Conservation (phyloP, 2,113 vertebrate genomes). For the Ophthalmolycus amberensis region DNA sequence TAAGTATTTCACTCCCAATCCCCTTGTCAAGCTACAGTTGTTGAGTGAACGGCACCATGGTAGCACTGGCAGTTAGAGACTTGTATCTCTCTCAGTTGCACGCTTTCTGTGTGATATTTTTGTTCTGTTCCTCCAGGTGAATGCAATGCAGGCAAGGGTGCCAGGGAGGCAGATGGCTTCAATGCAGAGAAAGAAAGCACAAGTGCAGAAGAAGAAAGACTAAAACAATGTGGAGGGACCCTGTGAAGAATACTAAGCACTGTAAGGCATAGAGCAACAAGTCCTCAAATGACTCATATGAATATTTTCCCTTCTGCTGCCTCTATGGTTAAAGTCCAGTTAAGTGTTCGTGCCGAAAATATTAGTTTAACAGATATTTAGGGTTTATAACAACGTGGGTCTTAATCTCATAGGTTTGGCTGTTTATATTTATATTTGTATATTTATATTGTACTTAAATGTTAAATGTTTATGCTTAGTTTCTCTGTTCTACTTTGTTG, state of each 20-base stretch:
- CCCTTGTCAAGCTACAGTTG: constrained; percentile 27
- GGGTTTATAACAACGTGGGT: not conserved
- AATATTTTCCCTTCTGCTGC: not conserved
- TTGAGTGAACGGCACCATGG: constrained; percentile 35
- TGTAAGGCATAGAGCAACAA: not conserved
- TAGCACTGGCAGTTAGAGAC: constrained; percentile 44
- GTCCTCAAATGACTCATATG: not conserved
- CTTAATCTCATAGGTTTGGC: not conserved
- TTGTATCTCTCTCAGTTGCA: constrained; percentile 49
- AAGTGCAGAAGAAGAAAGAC: constrained; percentile 27
- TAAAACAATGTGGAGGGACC: constrained; percentile 27
- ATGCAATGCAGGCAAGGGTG: constrained; percentile 71
- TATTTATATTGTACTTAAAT: too few species aligned
- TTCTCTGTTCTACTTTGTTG: too few species aligned
- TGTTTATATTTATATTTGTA: not conserved
- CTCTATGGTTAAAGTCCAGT: not conserved
- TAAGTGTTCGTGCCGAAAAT: not conserved
- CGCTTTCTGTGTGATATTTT: constrained; percentile 10
- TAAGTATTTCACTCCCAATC: constrained; percentile 27
- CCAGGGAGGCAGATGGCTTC: constrained; percentile 91
- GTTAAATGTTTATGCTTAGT: too few species aligned
- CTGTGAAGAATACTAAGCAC: constrained; percentile 51
- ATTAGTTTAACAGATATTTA: not conserved
- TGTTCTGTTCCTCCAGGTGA: constrained; percentile 64
- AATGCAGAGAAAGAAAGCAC: constrained; percentile 35